Evolutionary conservation across 1,140 invertebrate species (phyloP).

Genomic region (Brachystomella parvula): DNA sequence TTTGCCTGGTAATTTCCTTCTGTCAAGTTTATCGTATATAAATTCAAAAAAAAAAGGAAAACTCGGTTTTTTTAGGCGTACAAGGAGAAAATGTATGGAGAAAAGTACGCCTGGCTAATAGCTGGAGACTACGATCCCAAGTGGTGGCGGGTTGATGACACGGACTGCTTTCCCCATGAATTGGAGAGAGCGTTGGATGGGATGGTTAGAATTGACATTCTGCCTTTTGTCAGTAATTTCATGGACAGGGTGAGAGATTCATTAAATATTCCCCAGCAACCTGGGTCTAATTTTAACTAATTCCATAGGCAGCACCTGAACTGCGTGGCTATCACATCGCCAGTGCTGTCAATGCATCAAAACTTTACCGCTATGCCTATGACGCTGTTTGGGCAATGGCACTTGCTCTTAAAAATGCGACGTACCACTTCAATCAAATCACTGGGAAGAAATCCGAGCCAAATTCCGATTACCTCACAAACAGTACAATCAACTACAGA

Average conservation of each 20-base stretch:
- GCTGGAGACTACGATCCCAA: background rate
- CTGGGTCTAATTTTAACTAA: too few species aligned
- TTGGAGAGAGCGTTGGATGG: background rate
- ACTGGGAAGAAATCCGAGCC: background rate
- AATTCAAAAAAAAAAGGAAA: too few species aligned
- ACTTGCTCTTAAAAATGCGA: background rate
- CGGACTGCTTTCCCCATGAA: background rate
- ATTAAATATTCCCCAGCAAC: background rate
- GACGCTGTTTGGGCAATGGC: conserved; percentile 5
- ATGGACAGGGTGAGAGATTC: background rate
- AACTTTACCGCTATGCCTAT: background rate
- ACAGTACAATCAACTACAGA: background rate
- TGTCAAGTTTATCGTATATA: too few species aligned
- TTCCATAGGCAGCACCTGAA: too few species aligned
- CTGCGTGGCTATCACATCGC: too few species aligned
- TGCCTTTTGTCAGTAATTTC: background rate
- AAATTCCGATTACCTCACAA: background rate
- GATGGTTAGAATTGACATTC: background rate
- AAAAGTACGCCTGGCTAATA: background rate
- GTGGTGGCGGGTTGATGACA: background rate
- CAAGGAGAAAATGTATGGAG: background rate
- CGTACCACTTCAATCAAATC: background rate
- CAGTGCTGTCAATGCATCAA: too few species aligned
- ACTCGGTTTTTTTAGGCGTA: background rate
- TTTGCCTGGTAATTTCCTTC: background rate